Base-by-base conservation (phyloP, 2,797 vertebrate species). In the Sebastes nivosus region DNA sequence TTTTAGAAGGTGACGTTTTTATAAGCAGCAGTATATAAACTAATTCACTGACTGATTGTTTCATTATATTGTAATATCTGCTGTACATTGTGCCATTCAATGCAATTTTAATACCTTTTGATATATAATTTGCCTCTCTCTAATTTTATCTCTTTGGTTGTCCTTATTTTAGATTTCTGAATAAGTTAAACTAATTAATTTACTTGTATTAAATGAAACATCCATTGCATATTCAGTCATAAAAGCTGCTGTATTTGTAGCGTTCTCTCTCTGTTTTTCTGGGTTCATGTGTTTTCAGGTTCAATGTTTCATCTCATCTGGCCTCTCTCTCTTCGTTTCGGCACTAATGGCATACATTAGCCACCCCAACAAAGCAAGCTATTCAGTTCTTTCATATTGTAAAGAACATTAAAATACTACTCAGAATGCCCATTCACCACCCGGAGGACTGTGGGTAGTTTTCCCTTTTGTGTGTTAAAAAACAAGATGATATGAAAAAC, bases 331-430 rank as follows among this genome's bases (percentile, higher is more conserved):
- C 46, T 76, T 80, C 3, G 14, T 32, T 63, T 66, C 38, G n/a
- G 57, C 63, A 50, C 81, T 91, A 88, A 90, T 92, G 85, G 82
- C 25, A 75, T 59, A 81, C 60, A 84, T 85, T 76, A 75, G 13
- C 29, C 24, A 12, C 10, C 16, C 5, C 13, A 55, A 82, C 76
- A 82, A 75, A 82, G 36, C 22, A 42, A 24, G 42, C 25, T 55
- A 52, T 80, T 85, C 72, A 72, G 11, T 42, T 54, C 65, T 74
- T 60, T 87, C 25, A 75, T 55, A 54, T 14, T 29, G 14, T 52
- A 55, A 59, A 77, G 54, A 70, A 67, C 64, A 77, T 78, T 64
- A 22, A 68, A 72, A 58, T 42, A 2, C 38, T 65, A 18, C 68
- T 65, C 66, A 67, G 30, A 63, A 34, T 14, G 52, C n/a, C 59